Conservation (phyloP, 2,888 invertebrate species). For the Macaria notata region DNA sequence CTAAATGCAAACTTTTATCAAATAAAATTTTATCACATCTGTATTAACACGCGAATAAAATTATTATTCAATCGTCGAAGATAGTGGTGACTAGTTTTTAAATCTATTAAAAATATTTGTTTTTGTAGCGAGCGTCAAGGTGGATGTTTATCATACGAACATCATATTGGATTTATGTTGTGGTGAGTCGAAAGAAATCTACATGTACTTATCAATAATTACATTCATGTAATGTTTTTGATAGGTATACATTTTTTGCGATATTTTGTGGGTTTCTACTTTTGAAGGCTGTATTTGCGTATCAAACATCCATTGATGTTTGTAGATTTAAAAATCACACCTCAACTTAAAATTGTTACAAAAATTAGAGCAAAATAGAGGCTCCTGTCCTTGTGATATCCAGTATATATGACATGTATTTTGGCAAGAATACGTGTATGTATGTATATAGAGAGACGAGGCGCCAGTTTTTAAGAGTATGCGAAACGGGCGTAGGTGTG, state of each 20-base stretch:
- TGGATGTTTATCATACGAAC: no score
- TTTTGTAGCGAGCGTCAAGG: no score
- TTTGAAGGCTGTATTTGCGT: no score
- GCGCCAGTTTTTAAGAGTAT: constrained; percentile 39
- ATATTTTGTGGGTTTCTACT: no score
- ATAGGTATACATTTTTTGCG: no score
- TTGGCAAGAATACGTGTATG: constrained; percentile 61
- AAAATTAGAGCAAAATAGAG: neutral
- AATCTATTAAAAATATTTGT: constrained; percentile 23
- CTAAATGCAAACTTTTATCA: constrained; percentile 49
- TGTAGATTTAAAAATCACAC: no score
- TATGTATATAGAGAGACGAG: constrained; percentile 60
- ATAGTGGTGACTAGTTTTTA: constrained; percentile 58
- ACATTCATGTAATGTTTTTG: no score
- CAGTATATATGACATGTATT: constrained; percentile 50
- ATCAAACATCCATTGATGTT: no score
- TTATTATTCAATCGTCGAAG: constrained; percentile 33
- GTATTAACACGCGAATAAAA: constrained; percentile 39
- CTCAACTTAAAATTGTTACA: no score
- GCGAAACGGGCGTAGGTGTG: constrained; percentile 29
- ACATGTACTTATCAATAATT: no score
- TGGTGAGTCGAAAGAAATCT: no score
- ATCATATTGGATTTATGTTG: no score
- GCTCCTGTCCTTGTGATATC: constrained; percentile 25
- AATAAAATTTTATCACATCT: constrained; percentile 44